A percentile compares a stretch with the other conserved stretches of the same genome.
These are phyloP conservation scores for Toxotes jaculatrix DNA, from an alignment of 2,113 vertebrate species.

Conservation along the genomic window DNA sequence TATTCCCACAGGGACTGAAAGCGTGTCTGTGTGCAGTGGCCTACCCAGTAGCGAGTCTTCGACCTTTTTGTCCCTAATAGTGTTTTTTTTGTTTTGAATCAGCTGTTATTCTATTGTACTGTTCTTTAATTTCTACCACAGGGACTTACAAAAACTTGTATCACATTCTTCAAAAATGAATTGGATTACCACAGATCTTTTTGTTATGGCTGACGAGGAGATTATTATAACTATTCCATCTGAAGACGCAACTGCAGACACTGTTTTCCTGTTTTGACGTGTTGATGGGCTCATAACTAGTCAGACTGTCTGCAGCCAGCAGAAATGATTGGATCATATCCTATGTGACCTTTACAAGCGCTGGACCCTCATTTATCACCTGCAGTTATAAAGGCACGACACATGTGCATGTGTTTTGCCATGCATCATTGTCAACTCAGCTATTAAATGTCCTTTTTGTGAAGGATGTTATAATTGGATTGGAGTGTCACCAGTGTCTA, in stretches of 20 bases:
- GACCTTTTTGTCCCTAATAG: conserved; percentile 18
- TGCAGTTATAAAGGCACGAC: conserved; percentile 51
- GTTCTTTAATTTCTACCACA: conserved; percentile 29
- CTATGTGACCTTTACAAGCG: conserved; percentile 65
- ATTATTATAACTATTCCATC: not conserved
- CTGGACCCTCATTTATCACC: conserved; percentile 65
- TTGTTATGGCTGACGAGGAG: not conserved
- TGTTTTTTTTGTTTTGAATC: conserved; percentile 8
- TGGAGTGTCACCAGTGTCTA: conserved; percentile 18
- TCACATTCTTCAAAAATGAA: not conserved
- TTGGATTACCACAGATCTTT: conserved; percentile 4
- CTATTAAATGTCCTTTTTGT: conserved; percentile 49
- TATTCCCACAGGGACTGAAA: conserved; percentile 31
- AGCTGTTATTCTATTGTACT: conserved; percentile 19
- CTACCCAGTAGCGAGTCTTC: not conserved
- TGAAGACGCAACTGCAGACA: not conserved
- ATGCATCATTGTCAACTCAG: conserved; percentile 58
- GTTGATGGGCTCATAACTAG: conserved; percentile 65
- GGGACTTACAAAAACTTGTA: conserved; percentile 13
- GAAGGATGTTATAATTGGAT: conserved; percentile 54
- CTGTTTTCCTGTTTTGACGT: conserved; percentile 50
- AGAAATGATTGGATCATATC: conserved; percentile 71
- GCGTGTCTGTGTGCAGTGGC: conserved; percentile 4
- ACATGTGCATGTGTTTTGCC: conserved; percentile 51
- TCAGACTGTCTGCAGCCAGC: conserved; percentile 40